Conservation (phyloP, 1,140 invertebrate genomes). For the Euglossa dilemma region DNA sequence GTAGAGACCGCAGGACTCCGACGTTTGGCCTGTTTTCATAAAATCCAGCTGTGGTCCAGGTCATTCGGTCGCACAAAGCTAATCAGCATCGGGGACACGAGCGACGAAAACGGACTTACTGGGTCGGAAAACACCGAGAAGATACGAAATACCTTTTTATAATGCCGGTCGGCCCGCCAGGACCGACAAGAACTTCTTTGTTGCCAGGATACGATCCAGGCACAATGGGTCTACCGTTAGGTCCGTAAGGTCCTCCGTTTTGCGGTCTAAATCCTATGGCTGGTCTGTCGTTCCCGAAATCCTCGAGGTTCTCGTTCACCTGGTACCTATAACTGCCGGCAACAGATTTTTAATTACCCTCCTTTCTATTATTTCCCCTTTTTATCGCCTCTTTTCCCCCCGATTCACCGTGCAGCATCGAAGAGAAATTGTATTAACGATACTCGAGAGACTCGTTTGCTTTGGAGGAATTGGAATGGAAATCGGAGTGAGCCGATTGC, state of each 20-base stretch:
- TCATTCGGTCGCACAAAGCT: slow-evolving; percentile 9
- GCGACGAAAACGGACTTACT: slow-evolving; percentile 24
- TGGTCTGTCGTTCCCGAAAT: slow-evolving; percentile 39
- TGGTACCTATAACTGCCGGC: slow-evolving; percentile 64
- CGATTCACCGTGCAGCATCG: too few relatives aligned
- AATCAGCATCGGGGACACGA: not conserved
- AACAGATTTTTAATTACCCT: too few relatives aligned
- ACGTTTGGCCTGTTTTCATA: slow-evolving; percentile 1
- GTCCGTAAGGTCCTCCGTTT: slow-evolving; percentile 67
- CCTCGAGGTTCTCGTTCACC: slow-evolving; percentile 52
- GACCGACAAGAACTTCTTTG: slow-evolving; percentile 66
- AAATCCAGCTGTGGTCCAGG: not conserved
- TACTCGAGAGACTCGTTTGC: too few relatives aligned
- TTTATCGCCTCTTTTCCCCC: too few relatives aligned
- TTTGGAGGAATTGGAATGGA: too few relatives aligned
- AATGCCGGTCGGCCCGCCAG: slow-evolving; percentile 68
- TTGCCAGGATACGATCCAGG: slow-evolving; percentile 50
- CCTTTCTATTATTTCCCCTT: too few relatives aligned
- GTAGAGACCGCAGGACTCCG: not conserved
- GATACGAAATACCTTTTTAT: slow-evolving; percentile 62
- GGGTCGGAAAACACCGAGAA: slow-evolving; percentile 28
- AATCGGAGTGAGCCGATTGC: too few relatives aligned
- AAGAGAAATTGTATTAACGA: too few relatives aligned
- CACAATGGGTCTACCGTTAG: slow-evolving; percentile 60
- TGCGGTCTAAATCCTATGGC: slow-evolving; percentile 66